Conservation (phyloP, 2,113 vertebrate species). For the Mirza zaza region DNA sequence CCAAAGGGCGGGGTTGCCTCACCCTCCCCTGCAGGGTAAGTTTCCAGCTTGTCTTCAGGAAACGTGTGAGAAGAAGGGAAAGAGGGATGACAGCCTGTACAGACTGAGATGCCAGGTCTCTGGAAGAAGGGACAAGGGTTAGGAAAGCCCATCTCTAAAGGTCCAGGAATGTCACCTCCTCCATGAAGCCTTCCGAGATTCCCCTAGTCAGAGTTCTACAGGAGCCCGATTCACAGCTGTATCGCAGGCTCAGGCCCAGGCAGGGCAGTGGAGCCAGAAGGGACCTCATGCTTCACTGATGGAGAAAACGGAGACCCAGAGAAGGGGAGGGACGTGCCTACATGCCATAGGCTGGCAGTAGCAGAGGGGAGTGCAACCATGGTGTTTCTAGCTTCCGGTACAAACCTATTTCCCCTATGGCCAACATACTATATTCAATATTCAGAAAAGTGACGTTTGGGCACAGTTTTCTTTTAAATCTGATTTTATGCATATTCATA, state of each 20-base stretch:
- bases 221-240: background rate
- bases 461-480: background rate
- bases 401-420: background rate
- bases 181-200: background rate
- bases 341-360: background rate
- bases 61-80: background rate
- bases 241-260: background rate
- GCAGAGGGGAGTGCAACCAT: no score
- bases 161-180: background rate
- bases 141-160: background rate
- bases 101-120: background rate
- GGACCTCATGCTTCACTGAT: background rate
- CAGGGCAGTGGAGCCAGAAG: background rate
- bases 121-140: background rate
- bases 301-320: background rate
- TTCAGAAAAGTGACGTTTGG: background rate
- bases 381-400: background rate
- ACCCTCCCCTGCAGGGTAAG: background rate
- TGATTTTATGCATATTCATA: background rate
- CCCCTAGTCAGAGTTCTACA: background rate
- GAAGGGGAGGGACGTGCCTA: background rate
- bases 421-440: background rate
- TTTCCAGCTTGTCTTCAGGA: background rate
- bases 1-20: background rate
- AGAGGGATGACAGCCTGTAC: background rate